Base-by-base conservation (phyloP, 1,140 invertebrate species). In the Orchestia grillus region DNA sequence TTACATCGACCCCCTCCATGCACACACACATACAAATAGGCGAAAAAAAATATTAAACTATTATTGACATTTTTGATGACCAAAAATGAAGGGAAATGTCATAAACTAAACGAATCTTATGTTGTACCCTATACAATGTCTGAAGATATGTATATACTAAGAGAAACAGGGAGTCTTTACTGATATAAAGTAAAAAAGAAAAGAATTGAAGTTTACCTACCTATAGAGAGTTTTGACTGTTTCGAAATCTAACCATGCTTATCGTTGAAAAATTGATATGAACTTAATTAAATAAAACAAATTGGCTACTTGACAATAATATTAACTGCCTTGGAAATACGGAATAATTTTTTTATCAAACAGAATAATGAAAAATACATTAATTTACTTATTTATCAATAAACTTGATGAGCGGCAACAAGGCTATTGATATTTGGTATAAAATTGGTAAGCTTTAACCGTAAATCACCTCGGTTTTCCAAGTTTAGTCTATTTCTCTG, bases 371-470 rank as follows among this genome's bases (percentile, higher is more conserved):
- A 90, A 44, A 44, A 90, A 42, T 90, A 45, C 44, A 95, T 77
- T 62, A 95, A 95, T 53, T 45, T 95, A 15, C 44, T 53, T 95
- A 28, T 95, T 47, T 44, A 95, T 44, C 43, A 16, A 95, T 45
- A 44, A 53, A 23, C 43, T n/a, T 95, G 95, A 62, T 96, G 44
- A 96, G 47, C 91, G 44, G 47, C 88, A 53, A 92, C 96, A 96
- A 96, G 47, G 57, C 44, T 95, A 96, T 90, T 92, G 91, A 62
- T 96, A 57, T 96, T 95, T 44, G 44, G 44, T 95, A 95, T n/a
- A 57, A 95, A 57, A 96, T 57, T 96, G 23, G 41, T 96, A 42
- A 95, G 96, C 91, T 95, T 96, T 44, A 96, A 43, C 47, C 16
- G 41, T 43, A 96, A 96, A 96, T 96, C 96, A 43, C 43, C 96